A percentile compares a stretch with the other conserved stretches of the same genome.
These are phyloP conservation scores for Cactoblastis cactorum DNA, from an alignment of 2,888 invertebrate species.

Conservation along the genomic window DNA sequence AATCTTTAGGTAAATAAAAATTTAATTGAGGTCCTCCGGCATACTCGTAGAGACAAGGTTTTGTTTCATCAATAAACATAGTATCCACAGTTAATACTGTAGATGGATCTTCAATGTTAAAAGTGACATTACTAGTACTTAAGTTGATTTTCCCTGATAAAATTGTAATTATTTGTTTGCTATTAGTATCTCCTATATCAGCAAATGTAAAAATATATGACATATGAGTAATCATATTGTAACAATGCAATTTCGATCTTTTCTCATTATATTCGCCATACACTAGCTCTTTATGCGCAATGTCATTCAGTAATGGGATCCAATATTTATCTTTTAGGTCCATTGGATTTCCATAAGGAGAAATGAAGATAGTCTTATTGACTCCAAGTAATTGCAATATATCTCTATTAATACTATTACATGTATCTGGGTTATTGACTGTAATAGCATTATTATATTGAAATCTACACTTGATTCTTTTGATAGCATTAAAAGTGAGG, in stretches of 20 bases:
- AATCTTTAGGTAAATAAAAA: constrained; percentile 84
- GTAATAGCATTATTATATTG: constrained; percentile 25
- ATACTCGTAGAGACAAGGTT: constrained; percentile 43
- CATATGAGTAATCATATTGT: constrained; percentile 49
- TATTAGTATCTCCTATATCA: constrained; percentile 37
- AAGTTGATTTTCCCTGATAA: constrained; percentile 36
- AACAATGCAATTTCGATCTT: constrained; percentile 45
- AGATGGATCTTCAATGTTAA: constrained; percentile 43
- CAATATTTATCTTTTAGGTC: constrained; percentile 47
- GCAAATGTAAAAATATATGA: constrained; percentile 47
- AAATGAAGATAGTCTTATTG: constrained; percentile 36
- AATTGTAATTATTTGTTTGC: constrained; percentile 54
- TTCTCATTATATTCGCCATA: constrained; percentile 43
- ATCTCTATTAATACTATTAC: constrained; percentile 46
- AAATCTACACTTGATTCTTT: constrained; percentile 64
- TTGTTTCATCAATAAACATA: constrained; percentile 57
- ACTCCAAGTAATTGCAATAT: constrained; percentile 39
- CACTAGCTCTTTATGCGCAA: constrained; percentile 27
- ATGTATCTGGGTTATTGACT: constrained; percentile 39
- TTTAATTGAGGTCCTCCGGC: constrained; percentile 82
- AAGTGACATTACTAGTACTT: constrained; percentile 39
- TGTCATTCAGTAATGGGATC: constrained; percentile 36
- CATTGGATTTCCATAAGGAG: constrained; percentile 58
- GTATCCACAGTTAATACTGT: constrained; percentile 53
- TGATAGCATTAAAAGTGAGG: constrained; percentile 71